Base-by-base conservation (phyloP, 2,888 invertebrate genomes). In the Tethea ocularis region DNA sequence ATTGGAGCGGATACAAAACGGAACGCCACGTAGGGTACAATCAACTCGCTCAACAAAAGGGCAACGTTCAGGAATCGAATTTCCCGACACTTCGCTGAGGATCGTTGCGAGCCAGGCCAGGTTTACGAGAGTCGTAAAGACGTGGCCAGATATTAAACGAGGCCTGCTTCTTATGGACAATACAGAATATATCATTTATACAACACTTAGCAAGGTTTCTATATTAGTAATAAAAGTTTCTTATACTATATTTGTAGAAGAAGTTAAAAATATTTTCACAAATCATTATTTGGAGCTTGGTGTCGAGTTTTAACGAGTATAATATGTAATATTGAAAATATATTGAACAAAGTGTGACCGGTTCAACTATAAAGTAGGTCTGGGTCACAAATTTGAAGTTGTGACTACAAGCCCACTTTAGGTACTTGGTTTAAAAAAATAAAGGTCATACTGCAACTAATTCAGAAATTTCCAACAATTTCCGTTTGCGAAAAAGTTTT, bases 91-190 rank as follows among this genome's bases (percentile, higher is more conserved):
- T 77, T 68, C 70, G 80, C 75, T 46, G 76, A 80, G 77, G 81
- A 79, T 82, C 79, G 79, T 46, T 72, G 70, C 63, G 64, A 61
- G 71, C 67, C 65, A 66, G 75, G 70, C 59, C 72, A 75, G 76
- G 72, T 87, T 87, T 86, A 88, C 75, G 84, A 77, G 66, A 63
- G 74, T 83, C 86, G 78, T 87, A 87, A 87, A 87, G 78, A 82
- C 82, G 82, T 80, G 81, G 80, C 74, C 78, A 80, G 83, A 86
- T 85, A 83, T 84, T 82, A 77, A 79, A 83, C 71, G 73, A 68
- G 67, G 60, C 57, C 60, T 54, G 61, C 63, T 77, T 55, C 61
- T 67, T 71, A 71, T 64, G 62, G 71, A 62, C 65, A 62, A 64
- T 61, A 62, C 60, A 60, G 36, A 15, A 46, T 22, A 46, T 58